phyloP scores from a whole-genome alignment of 2,888 invertebrate genomes.

The Dynastes hyllus region DNA sequence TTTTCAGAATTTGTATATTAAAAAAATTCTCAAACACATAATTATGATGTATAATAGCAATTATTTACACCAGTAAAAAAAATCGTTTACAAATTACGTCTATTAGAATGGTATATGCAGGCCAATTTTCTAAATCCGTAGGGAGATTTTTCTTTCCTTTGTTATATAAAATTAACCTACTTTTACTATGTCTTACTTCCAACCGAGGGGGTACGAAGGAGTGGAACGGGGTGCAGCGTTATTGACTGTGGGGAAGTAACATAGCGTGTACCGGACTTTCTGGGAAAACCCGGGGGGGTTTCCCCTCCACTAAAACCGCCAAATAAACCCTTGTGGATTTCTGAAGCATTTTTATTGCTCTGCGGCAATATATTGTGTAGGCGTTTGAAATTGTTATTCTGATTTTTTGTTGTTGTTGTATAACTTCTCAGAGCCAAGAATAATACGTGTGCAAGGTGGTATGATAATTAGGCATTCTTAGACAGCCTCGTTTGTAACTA shows the following conservation, averaged over 20 bases:
- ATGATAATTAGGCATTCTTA: neutral
- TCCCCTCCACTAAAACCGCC: conserved; percentile 16
- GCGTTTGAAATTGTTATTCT: neutral
- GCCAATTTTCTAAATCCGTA: neutral
- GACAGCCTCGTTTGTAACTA: neutral
- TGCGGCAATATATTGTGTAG: conserved; percentile 2
- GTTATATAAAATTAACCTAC: conserved; percentile 40
- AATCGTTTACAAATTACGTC: neutral
- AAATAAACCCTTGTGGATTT: conserved; percentile 31
- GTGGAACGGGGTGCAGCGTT: neutral
- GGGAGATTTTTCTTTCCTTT: conserved; percentile 18
- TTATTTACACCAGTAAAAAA: no score
- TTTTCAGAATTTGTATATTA: no score
- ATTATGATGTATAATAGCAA: no score
- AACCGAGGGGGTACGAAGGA: neutral
- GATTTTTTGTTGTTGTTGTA: neutral
- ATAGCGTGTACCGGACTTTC: conserved; percentile 39
- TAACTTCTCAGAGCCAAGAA: neutral
- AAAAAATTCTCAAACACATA: no score
- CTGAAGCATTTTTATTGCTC: conserved; percentile 7
- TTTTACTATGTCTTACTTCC: conserved; percentile 25
- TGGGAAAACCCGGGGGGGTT: no score
- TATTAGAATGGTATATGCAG: neutral
- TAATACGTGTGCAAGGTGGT: neutral
- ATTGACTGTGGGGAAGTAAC: conserved; percentile 41